A percentile compares a stretch with the other conserved stretches of the same genome.
phyloP scores from a whole-genome alignment of 1,140 invertebrate species.

The Drosophila ficusphila region DNA sequence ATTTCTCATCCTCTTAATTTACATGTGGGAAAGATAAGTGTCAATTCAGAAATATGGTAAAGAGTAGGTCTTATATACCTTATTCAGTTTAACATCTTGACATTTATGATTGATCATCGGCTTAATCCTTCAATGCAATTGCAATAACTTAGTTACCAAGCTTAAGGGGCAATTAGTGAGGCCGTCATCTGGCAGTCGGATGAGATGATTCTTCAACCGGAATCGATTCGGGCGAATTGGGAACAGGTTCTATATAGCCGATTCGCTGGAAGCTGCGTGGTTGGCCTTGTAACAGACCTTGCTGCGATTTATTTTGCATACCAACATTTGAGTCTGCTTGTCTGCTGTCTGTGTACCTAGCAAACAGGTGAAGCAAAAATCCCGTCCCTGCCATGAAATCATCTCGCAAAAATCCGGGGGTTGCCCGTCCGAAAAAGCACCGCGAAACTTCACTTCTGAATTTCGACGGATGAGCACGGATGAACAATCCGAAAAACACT shows the following conservation, averaged over 20 bases:
- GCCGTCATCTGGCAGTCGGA: constrained; percentile 1
- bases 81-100: neutral
- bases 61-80: too few relatives aligned
- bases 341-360: constrained; percentile 16
- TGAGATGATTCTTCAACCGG: constrained; percentile 56
- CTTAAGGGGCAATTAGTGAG: constrained; percentile 8
- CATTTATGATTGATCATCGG: neutral
- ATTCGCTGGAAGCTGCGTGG: constrained; percentile 20
- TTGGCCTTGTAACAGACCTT: constrained; percentile 74
- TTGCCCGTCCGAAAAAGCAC: constrained; percentile 34
- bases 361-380: constrained; percentile 42
- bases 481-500: neutral
- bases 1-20: too few relatives aligned
- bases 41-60: too few relatives aligned
- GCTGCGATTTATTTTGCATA: constrained; percentile 41
- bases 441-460: neutral
- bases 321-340: neutral
- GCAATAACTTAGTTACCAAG: neutral
- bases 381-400: constrained; percentile 34
- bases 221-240: constrained; percentile 56
- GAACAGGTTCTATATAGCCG: constrained; percentile 64
- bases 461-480: constrained; percentile 2
- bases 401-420: constrained; percentile 20
- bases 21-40: too few relatives aligned
- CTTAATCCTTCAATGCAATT: neutral